A percentile compares a stretch with the other conserved stretches of the same genome.
These are phyloP conservation scores for Tauraco erythrolophus DNA, from an alignment of 2,113 vertebrate species.

Conservation along the genomic window DNA sequence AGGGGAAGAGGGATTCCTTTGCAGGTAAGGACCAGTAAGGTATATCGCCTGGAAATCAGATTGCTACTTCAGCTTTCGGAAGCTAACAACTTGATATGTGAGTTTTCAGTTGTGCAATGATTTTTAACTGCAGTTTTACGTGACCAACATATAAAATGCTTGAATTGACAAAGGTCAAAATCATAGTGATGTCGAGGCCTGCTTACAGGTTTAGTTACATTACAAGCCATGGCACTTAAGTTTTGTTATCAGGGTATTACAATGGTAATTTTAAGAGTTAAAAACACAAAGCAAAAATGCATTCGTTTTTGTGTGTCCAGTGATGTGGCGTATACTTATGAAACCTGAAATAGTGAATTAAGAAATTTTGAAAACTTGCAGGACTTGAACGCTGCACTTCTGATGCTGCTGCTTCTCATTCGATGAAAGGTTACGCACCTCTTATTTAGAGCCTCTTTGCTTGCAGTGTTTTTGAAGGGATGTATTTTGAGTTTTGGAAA, in stretches of 20 bases:
- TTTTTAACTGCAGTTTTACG: neutral
- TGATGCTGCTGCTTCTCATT: neutral
- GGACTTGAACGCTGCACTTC: neutral
- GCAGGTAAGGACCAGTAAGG: accelerated
- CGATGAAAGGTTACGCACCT: neutral
- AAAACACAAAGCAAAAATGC: neutral
- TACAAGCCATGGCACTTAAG: neutral
- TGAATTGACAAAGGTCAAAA: neutral
- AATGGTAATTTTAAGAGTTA: neutral
- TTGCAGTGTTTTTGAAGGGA: neutral
- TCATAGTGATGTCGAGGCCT: neutral
- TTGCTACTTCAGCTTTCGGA: neutral
- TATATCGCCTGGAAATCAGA: accelerated
- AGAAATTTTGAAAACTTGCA: neutral
- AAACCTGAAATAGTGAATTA: neutral
- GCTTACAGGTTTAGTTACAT: neutral
- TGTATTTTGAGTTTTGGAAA: neutral
- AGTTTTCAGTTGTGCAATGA: neutral
- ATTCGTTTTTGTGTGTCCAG: neutral
- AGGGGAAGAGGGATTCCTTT: neutral
- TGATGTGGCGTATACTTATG: neutral
- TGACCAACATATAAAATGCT: neutral
- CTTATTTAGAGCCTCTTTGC: neutral
- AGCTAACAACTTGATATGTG: neutral
- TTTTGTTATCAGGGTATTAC: neutral